Conservation (phyloP, 2,888 invertebrate species). For the Caenorhabditis japonica region DNA sequence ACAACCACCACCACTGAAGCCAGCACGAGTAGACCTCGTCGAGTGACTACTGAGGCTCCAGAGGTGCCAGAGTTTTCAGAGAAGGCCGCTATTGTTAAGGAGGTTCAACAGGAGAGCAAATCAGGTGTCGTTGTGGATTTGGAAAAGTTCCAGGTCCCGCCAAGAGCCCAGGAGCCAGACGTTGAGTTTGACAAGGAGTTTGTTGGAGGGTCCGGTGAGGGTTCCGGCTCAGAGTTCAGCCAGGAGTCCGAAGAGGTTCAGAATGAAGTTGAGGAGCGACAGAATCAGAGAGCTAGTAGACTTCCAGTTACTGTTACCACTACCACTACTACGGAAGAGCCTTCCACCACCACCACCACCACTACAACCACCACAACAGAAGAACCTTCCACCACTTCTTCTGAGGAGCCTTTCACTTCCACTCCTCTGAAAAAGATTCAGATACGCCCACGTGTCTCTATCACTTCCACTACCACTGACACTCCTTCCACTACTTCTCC, state of each 20-base stretch:
- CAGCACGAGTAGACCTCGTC: too few relatives aligned
- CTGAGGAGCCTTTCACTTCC: conserved; percentile 15
- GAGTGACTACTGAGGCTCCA: neutral
- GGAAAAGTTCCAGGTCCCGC: conserved; percentile 24
- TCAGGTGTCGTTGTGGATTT: conserved; percentile 23
- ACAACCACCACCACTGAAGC: conserved; percentile 7
- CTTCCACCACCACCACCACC: conserved; percentile 14
- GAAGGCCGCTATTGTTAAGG: conserved; percentile 25
- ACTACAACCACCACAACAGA: neutral
- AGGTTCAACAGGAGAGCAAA: conserved; percentile 32
- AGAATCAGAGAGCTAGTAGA: neutral
- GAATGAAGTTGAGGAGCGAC: conserved; percentile 16
- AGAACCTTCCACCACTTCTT: neutral
- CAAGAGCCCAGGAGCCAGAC: conserved; percentile 11
- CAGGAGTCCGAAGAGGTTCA: conserved; percentile 13
- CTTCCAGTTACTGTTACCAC: neutral
- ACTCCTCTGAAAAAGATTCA: conserved; percentile 46
- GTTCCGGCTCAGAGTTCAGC: neutral
- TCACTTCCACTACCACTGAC: conserved; percentile 32
- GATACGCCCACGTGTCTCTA: conserved; percentile 26
- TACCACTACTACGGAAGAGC: neutral
- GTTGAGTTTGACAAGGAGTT: conserved; percentile 33
- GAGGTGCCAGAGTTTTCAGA: conserved; percentile 6
- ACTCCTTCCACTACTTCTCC: conserved; percentile 12
- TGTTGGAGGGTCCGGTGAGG: neutral